Evolutionary conservation across 1,140 invertebrate species (phyloP), one percentile per base, ranked within the genome.

Genomic region (Anthonomus grandis): DNA sequence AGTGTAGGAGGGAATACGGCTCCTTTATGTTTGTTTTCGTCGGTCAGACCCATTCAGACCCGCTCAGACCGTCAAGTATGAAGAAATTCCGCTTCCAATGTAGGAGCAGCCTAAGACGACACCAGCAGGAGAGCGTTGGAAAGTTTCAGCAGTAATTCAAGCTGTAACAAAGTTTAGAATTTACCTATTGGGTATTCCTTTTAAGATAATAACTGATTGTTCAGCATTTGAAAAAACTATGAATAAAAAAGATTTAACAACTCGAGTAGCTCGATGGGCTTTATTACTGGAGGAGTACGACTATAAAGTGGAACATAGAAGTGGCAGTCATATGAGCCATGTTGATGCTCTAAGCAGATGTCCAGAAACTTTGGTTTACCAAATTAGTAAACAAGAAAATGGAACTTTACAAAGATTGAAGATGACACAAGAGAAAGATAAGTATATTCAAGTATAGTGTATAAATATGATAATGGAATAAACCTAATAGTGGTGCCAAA

Each of bases 61-160:
- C n/a, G n/a, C n/a, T n/a, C n/a, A n/a, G n/a, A n/a, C n/a, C n/a
- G n/a, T n/a, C n/a, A n/a, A n/a, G n/a, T n/a, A n/a, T n/a, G n/a
- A n/a, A n/a, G n/a, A n/a, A n/a, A n/a, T n/a, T n/a, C n/a, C n/a
- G n/a, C n/a, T n/a, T n/a, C n/a, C n/a, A n/a, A n/a, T n/a, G n/a
- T n/a, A n/a, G n/a, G n/a, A n/a, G n/a, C n/a, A n/a, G n/a, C n/a
- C n/a, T n/a, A n/a, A n/a, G n/a, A n/a, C n/a, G n/a, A n/a, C n/a
- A n/a, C n/a, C n/a, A n/a, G n/a, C n/a, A n/a, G n/a, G n/a, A n/a
- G n/a, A n/a, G n/a, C n/a, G n/a, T n/a, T n/a, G n/a, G 42, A 77
- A 82, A 67, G 71, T 71, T 21, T 59, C 82, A 24, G 76, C 78
- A 1, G 73, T 81, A 8, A 66, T 79, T 4, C 70, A 68, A 64